Base-by-base conservation (phyloP, 2,888 invertebrate species). In the Aethes cnicana region DNA sequence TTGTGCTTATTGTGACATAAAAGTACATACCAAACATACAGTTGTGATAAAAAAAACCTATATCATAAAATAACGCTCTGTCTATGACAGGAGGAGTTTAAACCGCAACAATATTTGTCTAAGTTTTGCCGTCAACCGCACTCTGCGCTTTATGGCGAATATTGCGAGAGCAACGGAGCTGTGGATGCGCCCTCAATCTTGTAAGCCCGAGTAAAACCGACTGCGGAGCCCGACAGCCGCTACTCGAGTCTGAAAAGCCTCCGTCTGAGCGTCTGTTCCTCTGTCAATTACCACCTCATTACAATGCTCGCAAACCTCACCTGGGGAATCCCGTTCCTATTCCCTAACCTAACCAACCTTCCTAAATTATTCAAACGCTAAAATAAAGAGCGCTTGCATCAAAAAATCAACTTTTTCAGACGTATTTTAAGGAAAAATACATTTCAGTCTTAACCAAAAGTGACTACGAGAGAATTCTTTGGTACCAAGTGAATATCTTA, bases 221-320 rank as follows among this genome's bases (percentile, higher is more conserved):
- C 47, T 54, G 37, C 47, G 53, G 53, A 55, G 50, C 54, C 50
- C 44, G 47, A 33, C 49, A 52, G 41, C 21, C 32, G 47, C 32
- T 49, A 35, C 48, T 33, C 36, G 23, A 53, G 55, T 52, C 20
- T 28, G 30, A 49, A 55, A 59, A 43, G 44, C 49, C 48, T 56
- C 30, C 53, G 55, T 54, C 57, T 35, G 43, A 54, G 41, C 50
- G 64, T 64, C 68, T 58, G 63, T 69, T 65, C 53, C 57, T 54
- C 60, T 65, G 66, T 66, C 69, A 69, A 68, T 71, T 68, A 64
- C 62, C 53, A 48, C 60, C 63, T 64, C 62, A 69, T 68, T 71
- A 68, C 62, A 62, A 67, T 69, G 64, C 66, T 68, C 62, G 58
- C 57, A 55, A 53, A 39, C 32, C 44, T 32, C 50, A 44, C 43